Base-by-base conservation (phyloP, 2,113 vertebrate genomes). In the Sander lucioperca region DNA sequence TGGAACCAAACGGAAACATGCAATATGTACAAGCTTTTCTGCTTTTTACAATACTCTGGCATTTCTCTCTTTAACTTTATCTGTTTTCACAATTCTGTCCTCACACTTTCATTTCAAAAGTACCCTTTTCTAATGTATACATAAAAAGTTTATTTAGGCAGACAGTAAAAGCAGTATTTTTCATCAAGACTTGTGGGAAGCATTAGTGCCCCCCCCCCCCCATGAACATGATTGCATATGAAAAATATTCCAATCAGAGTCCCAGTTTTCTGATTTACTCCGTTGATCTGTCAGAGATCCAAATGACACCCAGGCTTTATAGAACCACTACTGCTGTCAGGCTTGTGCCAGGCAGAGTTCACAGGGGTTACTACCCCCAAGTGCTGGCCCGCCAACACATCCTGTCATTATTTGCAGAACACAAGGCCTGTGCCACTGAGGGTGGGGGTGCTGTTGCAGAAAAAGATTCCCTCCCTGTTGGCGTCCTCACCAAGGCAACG, bases 1-100 rank as follows among this genome's bases (percentile, higher is more conserved):
- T 82, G 80, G 84, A 86, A 80, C 83, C 84, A 82, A 92, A 86
- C 80, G 79, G 91, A 93, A 92, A 92, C 91, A 91, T 91, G 82
- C 80, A 89, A 89, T 86, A 86, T 92, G 86, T 87, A 91, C 88
- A 88, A 87, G 85, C 27, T 86, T 82, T 86, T 76, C 76, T 88
- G 70, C 47, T 61, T 51, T 54, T 5, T 45, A 62, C 56, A 69
- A 53, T 18, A 36, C 33, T 63, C 58, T 79, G 53, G 80, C 47
- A 50, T 85, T 78, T 82, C 66, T 86, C 67, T 56, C 21, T 83
- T 69, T n/a, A 27, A 56, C 72, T 45, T 79, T 77, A 75, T 91
- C 87, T 85, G 82, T 76, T 91, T 91, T 84, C 48, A 65, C 74
- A 19, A 87, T 87, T 68, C 57, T 65, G 33, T 77, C 39, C 10